Conservation (phyloP, 2,797 vertebrate species). For the Enteromius paludinosus region DNA sequence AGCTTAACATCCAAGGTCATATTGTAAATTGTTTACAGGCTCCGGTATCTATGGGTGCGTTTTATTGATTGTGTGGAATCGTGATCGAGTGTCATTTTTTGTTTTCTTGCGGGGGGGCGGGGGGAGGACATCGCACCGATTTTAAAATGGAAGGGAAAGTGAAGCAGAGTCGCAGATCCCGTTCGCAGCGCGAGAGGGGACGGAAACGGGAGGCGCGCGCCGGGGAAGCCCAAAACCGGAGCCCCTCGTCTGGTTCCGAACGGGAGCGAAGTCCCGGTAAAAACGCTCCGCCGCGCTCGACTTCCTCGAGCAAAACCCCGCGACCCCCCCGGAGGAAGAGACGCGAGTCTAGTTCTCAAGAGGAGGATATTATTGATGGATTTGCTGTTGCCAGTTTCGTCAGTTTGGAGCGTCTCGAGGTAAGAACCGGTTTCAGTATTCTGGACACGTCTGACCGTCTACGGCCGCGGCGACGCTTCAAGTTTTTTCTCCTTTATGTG, state of each 20-base stretch:
- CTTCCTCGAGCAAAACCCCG: conserved; percentile 79
- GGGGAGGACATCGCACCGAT: conserved; percentile 62
- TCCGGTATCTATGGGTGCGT: conserved; percentile 37
- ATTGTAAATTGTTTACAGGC: conserved; percentile 65
- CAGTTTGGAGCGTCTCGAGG: conserved; percentile 93
- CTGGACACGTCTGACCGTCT: conserved; percentile 50
- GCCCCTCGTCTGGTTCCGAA: conserved; percentile 90
- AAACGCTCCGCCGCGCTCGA: conserved; percentile 79
- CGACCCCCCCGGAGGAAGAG: conserved; percentile 88
- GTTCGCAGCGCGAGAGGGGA: conserved; percentile 88
- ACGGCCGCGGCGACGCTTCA: conserved; percentile 35
- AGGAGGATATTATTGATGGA: conserved; percentile 96
- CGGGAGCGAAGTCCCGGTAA: conserved; percentile 87
- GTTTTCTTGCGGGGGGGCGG: not conserved
- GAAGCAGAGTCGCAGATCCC: conserved; percentile 90
- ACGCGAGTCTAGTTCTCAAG: conserved; percentile 93
- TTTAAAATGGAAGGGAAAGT: conserved; percentile 89
- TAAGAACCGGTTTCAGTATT: conserved; percentile 69
- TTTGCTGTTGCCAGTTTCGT: conserved; percentile 95
- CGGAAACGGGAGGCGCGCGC: conserved; percentile 86
- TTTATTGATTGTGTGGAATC: conserved; percentile 61
- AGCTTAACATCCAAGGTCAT: conserved; percentile 83
- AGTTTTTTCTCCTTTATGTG: conserved; percentile 53
- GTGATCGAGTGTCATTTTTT: conserved; percentile 66
- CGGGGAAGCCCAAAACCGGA: conserved; percentile 84